phyloP scores from a whole-genome alignment of 1,140 invertebrate genomes.

The Eumaeus atala region DNA sequence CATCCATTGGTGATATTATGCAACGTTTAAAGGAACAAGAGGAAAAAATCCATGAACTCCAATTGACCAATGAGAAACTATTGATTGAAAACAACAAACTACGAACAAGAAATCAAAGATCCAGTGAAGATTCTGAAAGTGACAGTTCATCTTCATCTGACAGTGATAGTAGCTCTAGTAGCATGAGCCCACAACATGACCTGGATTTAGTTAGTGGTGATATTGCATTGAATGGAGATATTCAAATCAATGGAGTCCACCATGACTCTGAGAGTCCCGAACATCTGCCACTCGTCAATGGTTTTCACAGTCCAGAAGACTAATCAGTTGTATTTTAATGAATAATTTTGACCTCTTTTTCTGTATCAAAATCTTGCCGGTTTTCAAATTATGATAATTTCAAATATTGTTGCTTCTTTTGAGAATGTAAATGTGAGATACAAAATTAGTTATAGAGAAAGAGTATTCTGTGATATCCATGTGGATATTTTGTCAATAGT shows the following conservation, averaged over 20 bases:
- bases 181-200: conserved; percentile 35
- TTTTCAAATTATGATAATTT: conserved; percentile 30
- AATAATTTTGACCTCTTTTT: no score
- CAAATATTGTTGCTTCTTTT: conserved; percentile 26
- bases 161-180: conserved; percentile 57
- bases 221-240: conserved; percentile 30
- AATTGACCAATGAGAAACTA: conserved; percentile 60
- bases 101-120: conserved; percentile 37
- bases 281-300: conserved; percentile 46
- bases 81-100: conserved; percentile 56
- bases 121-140: conserved; percentile 69
- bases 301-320: conserved; percentile 51
- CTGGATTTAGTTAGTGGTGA: conserved; percentile 26
- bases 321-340: conserved; percentile 28
- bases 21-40: conserved; percentile 65
- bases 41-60: conserved; percentile 57
- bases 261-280: conserved; percentile 32
- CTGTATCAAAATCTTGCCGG: conserved; percentile 43
- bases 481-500: conserved; percentile 46
- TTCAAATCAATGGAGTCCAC: conserved; percentile 41
- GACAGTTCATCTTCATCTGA: conserved; percentile 67
- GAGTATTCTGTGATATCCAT: conserved; percentile 46
- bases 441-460: not conserved
- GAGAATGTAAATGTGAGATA: conserved; percentile 63
- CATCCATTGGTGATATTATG: conserved; percentile 44